A percentile compares a stretch with the other conserved stretches of the same genome.
Conservation (phyloP, 2,888 invertebrate genomes). For the Thalpophila matura region DNA sequence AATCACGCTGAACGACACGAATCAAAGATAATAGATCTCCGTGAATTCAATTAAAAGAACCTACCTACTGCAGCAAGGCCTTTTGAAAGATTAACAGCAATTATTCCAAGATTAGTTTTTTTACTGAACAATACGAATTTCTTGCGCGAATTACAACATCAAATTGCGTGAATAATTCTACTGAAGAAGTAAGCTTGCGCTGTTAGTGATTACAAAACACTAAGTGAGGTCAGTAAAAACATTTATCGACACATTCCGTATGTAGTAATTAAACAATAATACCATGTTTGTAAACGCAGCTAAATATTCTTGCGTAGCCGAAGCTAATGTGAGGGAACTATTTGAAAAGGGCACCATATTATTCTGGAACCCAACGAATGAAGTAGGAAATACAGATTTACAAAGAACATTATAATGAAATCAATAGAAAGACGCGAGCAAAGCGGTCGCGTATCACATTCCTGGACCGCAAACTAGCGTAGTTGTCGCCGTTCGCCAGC, state of each 20-base stretch:
- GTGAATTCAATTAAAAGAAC: conserved; percentile 57
- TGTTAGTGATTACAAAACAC: conserved; percentile 67
- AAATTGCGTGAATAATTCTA: conserved; percentile 64
- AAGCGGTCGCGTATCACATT: conserved; percentile 73
- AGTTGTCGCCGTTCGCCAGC: conserved; percentile 73
- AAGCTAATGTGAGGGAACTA: not conserved
- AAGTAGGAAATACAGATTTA: conserved; percentile 34
- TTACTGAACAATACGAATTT: conserved; percentile 46
- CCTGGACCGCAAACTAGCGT: conserved; percentile 76
- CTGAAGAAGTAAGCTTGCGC: conserved; percentile 61
- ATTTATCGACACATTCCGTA: conserved; percentile 61
- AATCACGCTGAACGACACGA: conserved; percentile 49
- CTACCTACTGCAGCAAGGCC: conserved; percentile 53
- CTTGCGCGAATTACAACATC: conserved; percentile 52
- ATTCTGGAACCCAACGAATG: conserved; percentile 20
- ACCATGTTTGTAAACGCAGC: conserved; percentile 23
- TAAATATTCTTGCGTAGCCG: conserved; percentile 32
- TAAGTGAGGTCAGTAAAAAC: conserved; percentile 69
- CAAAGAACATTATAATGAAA: conserved; percentile 56
- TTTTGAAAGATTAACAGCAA: conserved; percentile 51
- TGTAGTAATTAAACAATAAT: conserved; percentile 53
- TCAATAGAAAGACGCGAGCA: conserved; percentile 70
- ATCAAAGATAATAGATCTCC: conserved; percentile 58
- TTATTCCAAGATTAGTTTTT: conserved; percentile 53
- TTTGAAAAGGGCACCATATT: conserved; percentile 14